Evolutionary conservation across 2,113 vertebrate genomes (phyloP), one percentile per base, ranked within the genome.

Genomic region (Balaeniceps rex): DNA sequence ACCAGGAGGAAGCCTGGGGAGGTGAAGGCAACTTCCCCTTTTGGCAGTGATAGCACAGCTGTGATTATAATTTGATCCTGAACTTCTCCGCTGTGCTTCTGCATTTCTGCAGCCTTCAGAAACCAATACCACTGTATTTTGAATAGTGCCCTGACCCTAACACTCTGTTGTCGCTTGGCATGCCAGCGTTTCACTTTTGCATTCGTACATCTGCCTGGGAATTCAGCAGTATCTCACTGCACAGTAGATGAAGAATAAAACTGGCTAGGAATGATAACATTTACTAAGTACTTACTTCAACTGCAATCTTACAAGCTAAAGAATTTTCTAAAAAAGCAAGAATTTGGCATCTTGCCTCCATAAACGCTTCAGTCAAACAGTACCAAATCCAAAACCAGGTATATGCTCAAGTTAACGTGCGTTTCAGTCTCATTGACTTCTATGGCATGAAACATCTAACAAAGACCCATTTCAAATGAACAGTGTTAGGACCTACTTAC

Each of bases 31-130:
- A 23, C 14, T 58, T 85, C 28, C 22, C 10, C 60, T 61, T 84
- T 75, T 29, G 61, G 40, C 40, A 61, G 40, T 12, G 40, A 23
- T 3, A 78, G 36, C 31, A 49, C 44, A 75, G 69, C 38, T 81
- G 64, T n/a, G 46, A 44, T 29, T 28, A 11, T 40, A 49, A 63
- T 87, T 94, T 91, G 75, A 94, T 88, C 95, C 93, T 93, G 93
- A 97, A 88, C 86, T 91, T 96, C 92, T 95, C 96, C 83, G 40
- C 23, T 58, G 55, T 95, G 81, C 71, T 87, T 90, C 42, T 44
- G 42, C 86, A 92, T 92, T 97, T 97, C 91, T 93, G 72, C 83
- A 77, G 85, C 77, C 93, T 91, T 97, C 89, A 93, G 89, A 96
- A 92, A 85, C 10, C 40, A n/a, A n/a, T n/a, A n/a, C 87, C 90